A percentile compares a stretch with the other conserved stretches of the same genome.
Evolutionary conservation across 2,113 vertebrate species (phyloP).

Genomic region (Psittacula cyanocephala): DNA sequence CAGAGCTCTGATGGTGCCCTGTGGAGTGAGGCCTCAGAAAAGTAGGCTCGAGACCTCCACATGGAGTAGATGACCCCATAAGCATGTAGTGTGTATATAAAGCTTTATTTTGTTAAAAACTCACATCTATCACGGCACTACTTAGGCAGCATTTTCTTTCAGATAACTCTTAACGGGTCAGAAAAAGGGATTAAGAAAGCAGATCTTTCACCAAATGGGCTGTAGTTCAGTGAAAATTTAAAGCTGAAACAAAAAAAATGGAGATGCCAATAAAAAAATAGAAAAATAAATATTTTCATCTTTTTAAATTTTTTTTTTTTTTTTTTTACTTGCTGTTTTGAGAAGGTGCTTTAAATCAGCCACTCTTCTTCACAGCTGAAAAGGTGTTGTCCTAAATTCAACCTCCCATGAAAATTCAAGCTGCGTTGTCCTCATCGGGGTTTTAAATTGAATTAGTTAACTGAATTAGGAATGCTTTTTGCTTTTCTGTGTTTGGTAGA

Average conservation of each 20-base stretch:
- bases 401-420: constrained; percentile 47
- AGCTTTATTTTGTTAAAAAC: neutral
- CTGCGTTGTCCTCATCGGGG: neutral
- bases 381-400: constrained; percentile 10
- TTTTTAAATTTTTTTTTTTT: neutral
- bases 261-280: neutral
- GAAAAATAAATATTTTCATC: neutral
- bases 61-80: neutral
- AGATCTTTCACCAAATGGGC: neutral
- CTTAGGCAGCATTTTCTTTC: neutral
- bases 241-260: neutral
- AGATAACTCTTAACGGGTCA: neutral
- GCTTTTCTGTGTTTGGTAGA: constrained; percentile 37
- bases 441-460: constrained; percentile 63
- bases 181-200: neutral
- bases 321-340: neutral
- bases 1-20: neutral
- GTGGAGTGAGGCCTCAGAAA: neutral
- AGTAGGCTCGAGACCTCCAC: neutral
- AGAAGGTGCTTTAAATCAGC: neutral
- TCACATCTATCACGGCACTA: neutral
- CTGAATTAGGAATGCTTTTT: constrained; percentile 53
- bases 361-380: neutral
- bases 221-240: neutral
- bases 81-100: neutral